Percentiles rank a stretch among this genome's conserved stretches.
Conservation (phyloP, 2,113 vertebrate species). For the Myrmophylax atrothorax region DNA sequence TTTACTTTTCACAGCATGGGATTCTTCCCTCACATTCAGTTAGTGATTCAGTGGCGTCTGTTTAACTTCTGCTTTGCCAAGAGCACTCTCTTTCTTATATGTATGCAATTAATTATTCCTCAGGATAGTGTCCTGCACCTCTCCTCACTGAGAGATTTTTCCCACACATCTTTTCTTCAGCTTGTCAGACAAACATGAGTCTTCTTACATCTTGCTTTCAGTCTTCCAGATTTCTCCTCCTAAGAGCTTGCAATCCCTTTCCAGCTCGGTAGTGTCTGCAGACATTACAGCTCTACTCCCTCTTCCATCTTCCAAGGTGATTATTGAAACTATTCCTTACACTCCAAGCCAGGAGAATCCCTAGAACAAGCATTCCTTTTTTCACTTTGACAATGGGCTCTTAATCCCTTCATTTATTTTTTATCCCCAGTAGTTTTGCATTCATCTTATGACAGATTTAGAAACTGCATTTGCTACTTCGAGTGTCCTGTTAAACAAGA, state of each 20-base stretch:
- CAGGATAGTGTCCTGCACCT: neutral
- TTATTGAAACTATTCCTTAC: neutral
- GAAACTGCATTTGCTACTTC: neutral
- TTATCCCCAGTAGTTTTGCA: neutral
- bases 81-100: neutral
- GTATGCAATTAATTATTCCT: conserved; percentile 54
- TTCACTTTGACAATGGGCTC: neutral
- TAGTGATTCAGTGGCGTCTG: conserved; percentile 18
- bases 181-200: neutral
- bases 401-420: neutral
- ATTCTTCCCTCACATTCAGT: conserved; percentile 26
- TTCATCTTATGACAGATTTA: neutral
- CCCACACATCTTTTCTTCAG: neutral
- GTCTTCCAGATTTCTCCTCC: neutral
- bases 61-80: conserved; percentile 54
- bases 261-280: neutral
- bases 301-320: neutral
- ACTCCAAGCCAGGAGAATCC: neutral
- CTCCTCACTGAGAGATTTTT: neutral
- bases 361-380: neutral
- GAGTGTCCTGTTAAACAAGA: neutral
- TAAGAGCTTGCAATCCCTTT: neutral
- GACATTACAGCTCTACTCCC: neutral
- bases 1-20: conserved; percentile 31
- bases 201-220: neutral